Conservation (phyloP, 1,140 invertebrate genomes). For the Heliconius himera region DNA sequence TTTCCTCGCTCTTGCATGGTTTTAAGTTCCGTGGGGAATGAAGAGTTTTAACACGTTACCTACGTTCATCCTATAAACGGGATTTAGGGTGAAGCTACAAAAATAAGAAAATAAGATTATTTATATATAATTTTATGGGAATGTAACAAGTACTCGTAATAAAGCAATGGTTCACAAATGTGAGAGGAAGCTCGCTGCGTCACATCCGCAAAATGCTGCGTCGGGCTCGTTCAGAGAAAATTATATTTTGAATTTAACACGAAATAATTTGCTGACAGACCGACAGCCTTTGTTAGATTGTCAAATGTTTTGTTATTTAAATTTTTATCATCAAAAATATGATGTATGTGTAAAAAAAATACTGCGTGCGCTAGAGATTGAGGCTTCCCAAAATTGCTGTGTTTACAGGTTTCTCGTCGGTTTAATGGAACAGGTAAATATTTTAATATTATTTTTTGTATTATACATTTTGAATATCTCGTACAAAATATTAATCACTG, state of each 20-base stretch:
- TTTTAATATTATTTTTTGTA: neutral
- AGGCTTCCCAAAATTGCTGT: neutral
- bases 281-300: neutral
- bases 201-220: slow-evolving; percentile 39
- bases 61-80: too few relatives aligned
- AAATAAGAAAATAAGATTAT: too few relatives aligned
- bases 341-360: neutral
- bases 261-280: slow-evolving; percentile 13
- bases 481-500: neutral
- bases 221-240: slow-evolving; percentile 30
- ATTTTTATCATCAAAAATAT: neutral
- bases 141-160: slow-evolving; percentile 17
- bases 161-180: slow-evolving; percentile 34
- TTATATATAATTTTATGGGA: slow-evolving; percentile 8
- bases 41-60: too few relatives aligned
- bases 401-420: neutral
- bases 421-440: neutral
- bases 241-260: slow-evolving; percentile 24
- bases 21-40: too few relatives aligned
- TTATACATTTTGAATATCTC: neutral
- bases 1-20: too few relatives aligned
- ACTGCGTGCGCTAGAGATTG: neutral
- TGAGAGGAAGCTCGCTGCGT: slow-evolving; percentile 37
- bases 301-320: slow-evolving; percentile 9
- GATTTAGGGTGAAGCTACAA: too few relatives aligned